Conservation (phyloP, 2,113 vertebrate species). For the Leucosticte australis region DNA sequence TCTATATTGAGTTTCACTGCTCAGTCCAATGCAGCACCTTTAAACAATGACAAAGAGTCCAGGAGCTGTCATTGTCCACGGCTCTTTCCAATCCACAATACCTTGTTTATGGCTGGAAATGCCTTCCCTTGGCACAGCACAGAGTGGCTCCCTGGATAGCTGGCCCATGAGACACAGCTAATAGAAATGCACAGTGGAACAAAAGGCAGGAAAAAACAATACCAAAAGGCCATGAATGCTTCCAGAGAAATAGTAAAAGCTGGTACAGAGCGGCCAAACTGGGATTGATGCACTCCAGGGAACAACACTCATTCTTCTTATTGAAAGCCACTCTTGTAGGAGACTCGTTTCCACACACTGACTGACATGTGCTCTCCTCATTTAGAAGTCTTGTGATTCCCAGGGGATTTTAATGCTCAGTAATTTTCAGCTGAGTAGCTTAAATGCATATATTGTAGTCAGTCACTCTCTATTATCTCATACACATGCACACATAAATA, state of each 20-base stretch:
- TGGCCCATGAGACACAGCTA: slow-evolving; percentile 14
- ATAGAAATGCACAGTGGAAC: slow-evolving; percentile 30
- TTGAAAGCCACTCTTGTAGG: slow-evolving; percentile 23
- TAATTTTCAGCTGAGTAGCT: slow-evolving; percentile 47
- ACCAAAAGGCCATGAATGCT: not conserved
- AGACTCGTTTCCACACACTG: not conserved
- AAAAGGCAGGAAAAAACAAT: slow-evolving; percentile 44
- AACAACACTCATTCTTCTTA: slow-evolving; percentile 29
- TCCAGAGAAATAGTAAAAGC: slow-evolving; percentile 35
- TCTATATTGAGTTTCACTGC: not conserved
- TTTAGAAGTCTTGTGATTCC: slow-evolving; percentile 47
- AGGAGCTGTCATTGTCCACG: not conserved
- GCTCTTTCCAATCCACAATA: slow-evolving; percentile 9
- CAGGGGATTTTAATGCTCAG: slow-evolving; percentile 36
- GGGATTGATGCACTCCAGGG: slow-evolving; percentile 12
- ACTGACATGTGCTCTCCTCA: slow-evolving; percentile 36
- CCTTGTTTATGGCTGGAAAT: slow-evolving; percentile 44
- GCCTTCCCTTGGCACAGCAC: slow-evolving; percentile 30
- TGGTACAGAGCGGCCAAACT: slow-evolving; percentile 1
- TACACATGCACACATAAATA: not conserved
- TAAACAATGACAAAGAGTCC: not conserved
- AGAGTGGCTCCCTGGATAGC: not conserved
- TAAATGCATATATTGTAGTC: slow-evolving; percentile 24
- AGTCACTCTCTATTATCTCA: slow-evolving; percentile 46
- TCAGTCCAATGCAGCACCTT: not conserved